These are phyloP conservation scores for Sarcophaga bullata DNA, from an alignment of 1,140 invertebrate species.

Conservation along the genomic window DNA sequence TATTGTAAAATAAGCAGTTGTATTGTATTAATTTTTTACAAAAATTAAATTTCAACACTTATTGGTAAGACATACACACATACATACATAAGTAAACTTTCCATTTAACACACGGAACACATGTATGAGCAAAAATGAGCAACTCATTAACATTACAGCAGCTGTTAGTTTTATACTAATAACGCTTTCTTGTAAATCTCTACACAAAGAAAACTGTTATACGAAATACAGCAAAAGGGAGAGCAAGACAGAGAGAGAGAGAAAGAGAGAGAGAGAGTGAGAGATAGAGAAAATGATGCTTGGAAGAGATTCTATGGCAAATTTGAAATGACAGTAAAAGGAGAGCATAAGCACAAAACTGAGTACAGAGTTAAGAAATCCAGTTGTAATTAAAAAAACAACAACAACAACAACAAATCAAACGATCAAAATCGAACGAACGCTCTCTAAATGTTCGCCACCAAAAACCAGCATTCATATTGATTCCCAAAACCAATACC, in stretches of 20 bases:
- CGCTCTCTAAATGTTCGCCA: no score
- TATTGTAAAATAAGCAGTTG: no score
- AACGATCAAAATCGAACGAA: no score
- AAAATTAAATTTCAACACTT: not conserved
- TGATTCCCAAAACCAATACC: no score
- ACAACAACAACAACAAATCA: no score
- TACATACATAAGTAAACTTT: not conserved
- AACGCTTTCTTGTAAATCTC: not conserved
- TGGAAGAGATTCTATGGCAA: no score
- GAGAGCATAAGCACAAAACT: no score
- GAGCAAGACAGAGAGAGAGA: no score
- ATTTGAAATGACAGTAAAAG: no score
- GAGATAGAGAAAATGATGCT: not conserved
- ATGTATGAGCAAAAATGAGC: not conserved
- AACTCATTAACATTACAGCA: not conserved
- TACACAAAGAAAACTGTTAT: slow-evolving; percentile 19
- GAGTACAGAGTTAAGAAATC: no score
- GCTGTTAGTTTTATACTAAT: not conserved
- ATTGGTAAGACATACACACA: not conserved
- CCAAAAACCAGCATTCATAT: no score
- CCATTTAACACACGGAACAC: not conserved
- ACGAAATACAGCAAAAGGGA: not conserved
- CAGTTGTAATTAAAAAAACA: no score
- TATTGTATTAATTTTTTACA: not conserved
- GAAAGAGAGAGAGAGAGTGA: not conserved